Evolutionary conservation across 2,797 vertebrate genomes (phyloP), one percentile per base, ranked within the genome.

Genomic region (Diplodus sargus): DNA sequence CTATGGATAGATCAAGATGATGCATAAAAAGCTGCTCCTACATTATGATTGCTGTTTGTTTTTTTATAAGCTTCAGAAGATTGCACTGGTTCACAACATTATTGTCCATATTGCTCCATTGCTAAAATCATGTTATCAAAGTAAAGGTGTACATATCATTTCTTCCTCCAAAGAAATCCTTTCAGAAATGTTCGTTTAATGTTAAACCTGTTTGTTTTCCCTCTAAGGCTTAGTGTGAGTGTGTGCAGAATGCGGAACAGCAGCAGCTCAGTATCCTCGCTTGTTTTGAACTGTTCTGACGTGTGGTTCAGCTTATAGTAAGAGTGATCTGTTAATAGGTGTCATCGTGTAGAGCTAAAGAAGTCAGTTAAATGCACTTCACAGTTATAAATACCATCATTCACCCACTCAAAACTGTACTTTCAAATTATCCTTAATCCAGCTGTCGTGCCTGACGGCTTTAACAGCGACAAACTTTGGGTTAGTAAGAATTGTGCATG

Each of bases 401-500:
- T 80, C 67, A 76, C 28, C 58, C 61, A 25, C 45, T 78, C 78
- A 18, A 82, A 39, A 15, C 47, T 70, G 51, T 39, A 25, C 30
- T 60, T 79, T 60, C 28, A 64, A 71, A 70, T 70, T 0, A 48
- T 52, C 56, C 57, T 64, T 42, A 43, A 47, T 67, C 60, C 68
- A 45, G 85, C 76, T 83, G 81, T 73, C 88, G 65, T 58, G 64
- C 22, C 14, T 80, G 82, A 74, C 85, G 79, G n/a, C 82, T 79
- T 15, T 87, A 76, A 87, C 83, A 81, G 56, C 25, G 71, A 79
- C 82, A 74, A 39, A 42, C 23, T 76, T 53, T 70, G 53, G 43
- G 60, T 83, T 52, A 70, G 81, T 61, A 59, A 43, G 68, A 54
- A 25, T 3, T 16, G 61, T 49, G 16, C 63, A 61, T 45, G 59